Evolutionary conservation across 2,113 vertebrate species (phyloP).

Genomic region (Leucoraja erinaceus): DNA sequence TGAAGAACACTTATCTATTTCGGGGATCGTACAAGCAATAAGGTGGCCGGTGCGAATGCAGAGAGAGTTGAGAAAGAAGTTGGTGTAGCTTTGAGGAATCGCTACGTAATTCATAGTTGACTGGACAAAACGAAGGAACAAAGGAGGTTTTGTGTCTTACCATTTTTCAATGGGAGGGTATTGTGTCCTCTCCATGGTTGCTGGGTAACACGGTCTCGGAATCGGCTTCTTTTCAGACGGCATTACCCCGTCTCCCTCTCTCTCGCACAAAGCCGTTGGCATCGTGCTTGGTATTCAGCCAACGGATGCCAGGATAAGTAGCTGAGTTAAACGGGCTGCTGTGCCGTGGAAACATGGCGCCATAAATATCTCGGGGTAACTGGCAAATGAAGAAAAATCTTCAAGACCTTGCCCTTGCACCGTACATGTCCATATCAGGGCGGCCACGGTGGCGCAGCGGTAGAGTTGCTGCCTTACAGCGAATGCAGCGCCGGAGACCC

Average conservation of each 20-base stretch:
- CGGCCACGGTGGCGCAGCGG: too few species aligned
- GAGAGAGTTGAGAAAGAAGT: conserved; percentile 15
- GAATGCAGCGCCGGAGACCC: too few species aligned
- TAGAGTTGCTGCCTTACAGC: too few species aligned
- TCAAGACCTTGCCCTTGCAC: neutral
- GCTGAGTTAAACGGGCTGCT: neutral
- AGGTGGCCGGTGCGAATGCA: conserved; percentile 1
- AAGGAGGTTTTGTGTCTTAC: conserved; percentile 54
- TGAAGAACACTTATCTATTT: neutral
- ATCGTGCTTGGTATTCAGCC: neutral
- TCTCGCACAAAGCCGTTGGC: conserved; percentile 16
- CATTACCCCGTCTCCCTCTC: conserved; percentile 47
- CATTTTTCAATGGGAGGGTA: conserved; percentile 56
- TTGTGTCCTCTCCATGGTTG: conserved; percentile 56
- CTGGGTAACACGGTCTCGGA: conserved; percentile 63
- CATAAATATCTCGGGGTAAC: neutral
- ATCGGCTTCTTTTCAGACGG: conserved; percentile 58
- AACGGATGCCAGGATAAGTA: conserved; percentile 4
- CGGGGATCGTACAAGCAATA: neutral
- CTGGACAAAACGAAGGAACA: conserved; percentile 43
- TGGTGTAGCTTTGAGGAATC: neutral
- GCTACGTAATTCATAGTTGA: too few species aligned
- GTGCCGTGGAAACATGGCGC: too few species aligned
- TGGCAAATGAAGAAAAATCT: neutral
- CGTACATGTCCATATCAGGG: too few species aligned